These are phyloP conservation scores for Polydrusus tereticollis DNA, from an alignment of 2,888 invertebrate species.

Conservation along the genomic window DNA sequence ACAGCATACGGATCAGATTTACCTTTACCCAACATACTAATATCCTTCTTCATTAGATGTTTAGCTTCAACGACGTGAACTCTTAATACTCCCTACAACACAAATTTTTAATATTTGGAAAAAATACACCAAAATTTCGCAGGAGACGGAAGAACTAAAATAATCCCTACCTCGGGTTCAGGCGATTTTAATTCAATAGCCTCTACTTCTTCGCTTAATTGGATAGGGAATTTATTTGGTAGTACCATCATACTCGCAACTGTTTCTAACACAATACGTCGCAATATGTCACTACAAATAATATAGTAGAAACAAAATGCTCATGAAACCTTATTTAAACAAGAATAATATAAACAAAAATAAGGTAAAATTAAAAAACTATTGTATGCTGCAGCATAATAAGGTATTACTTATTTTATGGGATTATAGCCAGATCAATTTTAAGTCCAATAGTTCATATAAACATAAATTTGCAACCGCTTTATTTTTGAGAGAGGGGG, in stretches of 20 bases:
- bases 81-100: constrained; percentile 86
- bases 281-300: constrained; percentile 82
- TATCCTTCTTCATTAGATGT: constrained; percentile 96
- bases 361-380: no score
- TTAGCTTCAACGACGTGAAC: constrained; percentile 95
- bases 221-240: constrained; percentile 94
- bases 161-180: constrained; percentile 83
- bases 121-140: no score
- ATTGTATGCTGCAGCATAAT: no score
- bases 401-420: no score
- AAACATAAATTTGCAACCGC: no score
- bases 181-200: constrained; percentile 87
- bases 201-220: constrained; percentile 87
- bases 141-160: not conserved
- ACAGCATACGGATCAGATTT: constrained; percentile 98
- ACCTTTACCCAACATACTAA: constrained; percentile 89
- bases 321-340: no score
- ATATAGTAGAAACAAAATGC: no score
- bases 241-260: constrained; percentile 93
- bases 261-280: constrained; percentile 91
- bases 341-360: no score
- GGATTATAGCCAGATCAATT: no score
- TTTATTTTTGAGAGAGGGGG: no score
- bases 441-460: no score
- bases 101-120: not conserved